A percentile compares a stretch with the other conserved stretches of the same genome.
Conservation (phyloP, 2,888 invertebrate species). For the Ophion ellenae region DNA sequence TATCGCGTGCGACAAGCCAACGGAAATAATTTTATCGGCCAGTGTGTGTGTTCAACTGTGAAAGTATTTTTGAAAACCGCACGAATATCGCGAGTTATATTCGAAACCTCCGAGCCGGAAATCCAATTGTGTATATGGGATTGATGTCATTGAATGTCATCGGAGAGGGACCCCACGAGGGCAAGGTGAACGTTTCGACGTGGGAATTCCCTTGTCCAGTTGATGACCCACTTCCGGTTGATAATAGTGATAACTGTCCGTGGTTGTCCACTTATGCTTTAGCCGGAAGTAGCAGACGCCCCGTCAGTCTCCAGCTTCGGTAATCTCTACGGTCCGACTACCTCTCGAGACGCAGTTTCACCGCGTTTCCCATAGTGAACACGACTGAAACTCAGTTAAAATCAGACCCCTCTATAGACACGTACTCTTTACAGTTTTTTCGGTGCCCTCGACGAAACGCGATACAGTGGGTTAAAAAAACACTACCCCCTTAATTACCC, state of each 20-base stretch:
- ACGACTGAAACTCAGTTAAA: no score
- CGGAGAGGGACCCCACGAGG: not conserved
- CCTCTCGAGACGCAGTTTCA: no score
- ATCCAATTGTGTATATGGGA: not conserved
- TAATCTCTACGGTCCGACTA: no score
- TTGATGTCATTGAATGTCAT: not conserved
- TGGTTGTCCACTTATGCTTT: not conserved
- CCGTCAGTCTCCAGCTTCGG: no score
- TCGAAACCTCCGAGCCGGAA: not conserved
- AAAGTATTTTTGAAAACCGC: not conserved
- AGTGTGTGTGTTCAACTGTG: not conserved
- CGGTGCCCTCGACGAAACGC: no score
- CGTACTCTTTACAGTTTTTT: no score
- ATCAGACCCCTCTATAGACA: no score
- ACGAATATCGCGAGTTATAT: not conserved
- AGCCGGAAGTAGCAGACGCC: not conserved
- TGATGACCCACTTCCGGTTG: not conserved
- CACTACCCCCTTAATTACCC: no score
- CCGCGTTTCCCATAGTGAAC: no score
- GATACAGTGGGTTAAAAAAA: no score
- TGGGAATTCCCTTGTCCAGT: not conserved
- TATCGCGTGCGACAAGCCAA: slow-evolving; percentile 20
- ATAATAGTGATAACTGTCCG: not conserved
- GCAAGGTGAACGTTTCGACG: not conserved
- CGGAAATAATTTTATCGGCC: slow-evolving; percentile 20